phyloP scores from a whole-genome alignment of 2,113 vertebrate species.

The Salvelinus sp. region DNA sequence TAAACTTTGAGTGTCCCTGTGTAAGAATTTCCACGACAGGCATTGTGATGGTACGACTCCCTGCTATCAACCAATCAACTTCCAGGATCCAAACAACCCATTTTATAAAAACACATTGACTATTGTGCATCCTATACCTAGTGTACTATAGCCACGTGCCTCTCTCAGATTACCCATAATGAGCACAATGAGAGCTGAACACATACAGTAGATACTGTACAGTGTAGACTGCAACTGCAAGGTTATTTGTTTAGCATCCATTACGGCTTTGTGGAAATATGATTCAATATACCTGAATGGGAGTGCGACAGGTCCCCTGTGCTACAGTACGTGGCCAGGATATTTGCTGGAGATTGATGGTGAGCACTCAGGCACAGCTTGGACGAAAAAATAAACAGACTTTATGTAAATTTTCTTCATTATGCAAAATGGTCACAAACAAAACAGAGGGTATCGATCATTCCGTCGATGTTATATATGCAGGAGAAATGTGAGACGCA shows the following conservation, averaged over 20 bases:
- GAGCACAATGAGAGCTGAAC: constrained; percentile 30
- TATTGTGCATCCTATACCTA: constrained; percentile 31
- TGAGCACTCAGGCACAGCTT: constrained; percentile 45
- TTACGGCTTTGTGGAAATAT: constrained; percentile 21
- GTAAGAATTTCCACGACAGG: too few species aligned
- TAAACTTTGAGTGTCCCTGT: too few species aligned
- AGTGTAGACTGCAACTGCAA: constrained; percentile 1
- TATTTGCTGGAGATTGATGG: constrained; percentile 58
- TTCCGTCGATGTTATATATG: constrained; percentile 52
- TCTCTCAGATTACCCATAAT: constrained; percentile 19
- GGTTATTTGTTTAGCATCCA: constrained; percentile 26
- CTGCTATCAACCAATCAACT: too few species aligned
- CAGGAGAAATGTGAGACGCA: constrained; percentile 36
- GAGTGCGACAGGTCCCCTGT: constrained; percentile 5
- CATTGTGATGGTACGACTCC: too few species aligned
- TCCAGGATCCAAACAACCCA: too few species aligned
- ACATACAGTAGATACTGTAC: not conserved
- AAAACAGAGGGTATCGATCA: constrained; percentile 68
- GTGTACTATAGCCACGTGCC: not conserved
- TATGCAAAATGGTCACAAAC: constrained; percentile 61
- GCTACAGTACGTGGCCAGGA: constrained; percentile 24
- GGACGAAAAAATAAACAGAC: constrained; percentile 66
- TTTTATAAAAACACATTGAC: constrained; percentile 34
- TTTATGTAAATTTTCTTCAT: constrained; percentile 71
- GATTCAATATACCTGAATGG: constrained; percentile 27